Evolutionary conservation across 2,797 vertebrate genomes (phyloP), one percentile per base, ranked within the genome.

Genomic region (Antrozous pallidus): DNA sequence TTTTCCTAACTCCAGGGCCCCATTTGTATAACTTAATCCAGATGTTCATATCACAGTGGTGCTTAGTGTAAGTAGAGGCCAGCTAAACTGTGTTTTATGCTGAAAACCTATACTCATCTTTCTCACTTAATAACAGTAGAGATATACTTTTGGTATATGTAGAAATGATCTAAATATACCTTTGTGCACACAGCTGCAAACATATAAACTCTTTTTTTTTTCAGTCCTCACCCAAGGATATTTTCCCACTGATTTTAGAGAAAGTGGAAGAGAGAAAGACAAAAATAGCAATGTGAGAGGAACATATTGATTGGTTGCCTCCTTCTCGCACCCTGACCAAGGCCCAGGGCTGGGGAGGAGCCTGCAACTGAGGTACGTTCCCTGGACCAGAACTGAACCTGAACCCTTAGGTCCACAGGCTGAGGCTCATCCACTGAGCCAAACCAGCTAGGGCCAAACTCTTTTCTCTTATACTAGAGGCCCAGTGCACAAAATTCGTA

Each of bases 21-120:
- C 95, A 84, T 49, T 80, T 79, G 90, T 86, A 81, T 97, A 96
- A 96, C 83, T 38, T 93, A 97, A 97, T 94, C 96, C 97, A 97
- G 93, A 97, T 97, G 95, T 78, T 92, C 88, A 80, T 58, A 88
- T 83, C 95, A 61, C 17, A 87, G 86, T 33, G 88, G n/a, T 85
- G 84, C 40, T 94, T 81, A 22, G 74, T 93, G 13, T 91, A 97
- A 26, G 0, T 51, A 96, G 86, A 78, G 92, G 82, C 91, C 95
- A 97, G 54, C 16, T 83, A 95, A 96, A 77, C 47, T 93, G 83
- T 95, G 94, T 95, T 86, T 87, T 97, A 96, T 73, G 40, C 69
- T 73, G 73, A 91, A 94, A 91, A 96, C 28, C 49, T 63, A 75
- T 8, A 89, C 56, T 83, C 88, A 58, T 81, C 65, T 96, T 81